Evolutionary conservation across 2,888 invertebrate species (phyloP).

Genomic region (Athalia circularis): DNA sequence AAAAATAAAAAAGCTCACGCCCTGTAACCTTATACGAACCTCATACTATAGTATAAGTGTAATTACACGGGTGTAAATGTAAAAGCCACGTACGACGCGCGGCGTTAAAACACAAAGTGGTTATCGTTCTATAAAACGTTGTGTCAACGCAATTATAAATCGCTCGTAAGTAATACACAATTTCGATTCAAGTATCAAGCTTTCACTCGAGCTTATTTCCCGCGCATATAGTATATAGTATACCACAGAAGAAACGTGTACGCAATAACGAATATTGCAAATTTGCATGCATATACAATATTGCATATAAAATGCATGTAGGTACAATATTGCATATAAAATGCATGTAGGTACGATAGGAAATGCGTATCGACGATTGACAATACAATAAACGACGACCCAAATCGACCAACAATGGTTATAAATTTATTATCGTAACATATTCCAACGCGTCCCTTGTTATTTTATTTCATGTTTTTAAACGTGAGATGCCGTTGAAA

Average conservation of each 20-base stretch:
- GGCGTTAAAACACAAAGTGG: slow-evolving; percentile 3
- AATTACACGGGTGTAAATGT: neutral
- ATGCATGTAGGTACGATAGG: no score
- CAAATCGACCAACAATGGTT: neutral
- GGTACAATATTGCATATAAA: neutral
- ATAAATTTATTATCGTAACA: slow-evolving; percentile 8
- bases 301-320: neutral
- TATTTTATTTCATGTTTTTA: slow-evolving; percentile 7
- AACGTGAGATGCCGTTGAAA: neutral
- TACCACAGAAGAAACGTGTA: neutral
- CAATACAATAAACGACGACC: slow-evolving; percentile 20
- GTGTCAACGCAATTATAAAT: slow-evolving; percentile 6
- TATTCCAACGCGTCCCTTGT: neutral
- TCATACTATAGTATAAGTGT: no score
- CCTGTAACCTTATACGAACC: no score
- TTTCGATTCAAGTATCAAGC: neutral
- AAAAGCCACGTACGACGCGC: neutral
- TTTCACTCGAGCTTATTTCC: slow-evolving; percentile 22
- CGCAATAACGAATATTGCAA: neutral
- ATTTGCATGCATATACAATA: neutral
- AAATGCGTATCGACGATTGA: neutral
- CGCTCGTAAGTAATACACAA: slow-evolving; percentile 6
- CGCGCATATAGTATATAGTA: neutral
- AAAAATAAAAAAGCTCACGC: no score
- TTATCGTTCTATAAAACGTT: slow-evolving; percentile 16